phyloP scores from a whole-genome alignment of 2,888 invertebrate genomes.

The Clostera curtula region DNA sequence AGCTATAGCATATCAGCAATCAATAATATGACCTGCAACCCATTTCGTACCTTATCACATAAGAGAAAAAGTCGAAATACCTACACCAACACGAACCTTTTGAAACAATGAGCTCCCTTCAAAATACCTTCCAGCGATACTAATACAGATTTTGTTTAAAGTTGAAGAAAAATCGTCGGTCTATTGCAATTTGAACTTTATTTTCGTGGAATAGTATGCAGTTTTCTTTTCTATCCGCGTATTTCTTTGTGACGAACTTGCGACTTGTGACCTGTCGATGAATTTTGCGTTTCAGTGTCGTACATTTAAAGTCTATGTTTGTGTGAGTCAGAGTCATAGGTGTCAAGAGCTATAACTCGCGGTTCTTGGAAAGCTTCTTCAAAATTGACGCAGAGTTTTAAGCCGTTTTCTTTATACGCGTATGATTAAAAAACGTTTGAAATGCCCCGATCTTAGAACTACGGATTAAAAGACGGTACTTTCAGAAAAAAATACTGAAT shows the following conservation, averaged over 20 bases:
- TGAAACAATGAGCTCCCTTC: conserved; percentile 20
- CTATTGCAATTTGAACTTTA: conserved; percentile 27
- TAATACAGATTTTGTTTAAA: conserved; percentile 18
- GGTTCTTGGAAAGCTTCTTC: no score
- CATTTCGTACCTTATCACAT: not conserved
- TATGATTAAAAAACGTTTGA: no score
- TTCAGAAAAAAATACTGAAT: no score
- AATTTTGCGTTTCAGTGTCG: no score
- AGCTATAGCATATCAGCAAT: conserved; percentile 20
- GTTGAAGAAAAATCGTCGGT: conserved; percentile 16
- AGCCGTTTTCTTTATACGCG: no score
- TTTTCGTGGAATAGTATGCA: conserved; percentile 21
- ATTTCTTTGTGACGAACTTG: conserved; percentile 14
- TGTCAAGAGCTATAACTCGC: no score
- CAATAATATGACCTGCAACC: conserved; percentile 12
- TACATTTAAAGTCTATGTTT: conserved; percentile 9
- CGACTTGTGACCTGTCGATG: not conserved
- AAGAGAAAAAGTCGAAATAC: not conserved
- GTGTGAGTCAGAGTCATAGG: not conserved
- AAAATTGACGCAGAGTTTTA: no score
- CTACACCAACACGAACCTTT: not conserved
- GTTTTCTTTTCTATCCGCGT: conserved; percentile 18
- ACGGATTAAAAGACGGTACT: no score
- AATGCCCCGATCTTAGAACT: no score
- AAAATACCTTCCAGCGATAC: conserved; percentile 14